Evolutionary conservation across 2,888 invertebrate species (phyloP), one percentile per base, ranked within the genome.

Genomic region (Andrena minutula): DNA sequence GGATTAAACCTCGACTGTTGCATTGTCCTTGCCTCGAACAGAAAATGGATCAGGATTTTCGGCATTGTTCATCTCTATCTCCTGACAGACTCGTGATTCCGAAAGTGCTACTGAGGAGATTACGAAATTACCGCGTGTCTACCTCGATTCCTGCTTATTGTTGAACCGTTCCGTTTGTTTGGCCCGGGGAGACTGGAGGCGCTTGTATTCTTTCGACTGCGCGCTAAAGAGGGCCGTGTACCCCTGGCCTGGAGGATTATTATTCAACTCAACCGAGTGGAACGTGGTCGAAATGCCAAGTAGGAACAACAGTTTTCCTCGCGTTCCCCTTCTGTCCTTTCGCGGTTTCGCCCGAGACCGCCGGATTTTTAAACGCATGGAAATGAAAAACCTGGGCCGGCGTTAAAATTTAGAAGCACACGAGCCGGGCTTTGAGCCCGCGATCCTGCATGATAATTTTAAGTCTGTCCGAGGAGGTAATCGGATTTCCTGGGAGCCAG

Each of bases 11-110:
- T 20, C 51, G 32, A 68, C 60, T 64, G 65, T 56, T 56, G 49
- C 65, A 76, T 82, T 81, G 72, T 75, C 53, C n/a, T 2, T 23
- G 32, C 12, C 26, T 30, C 72, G 63, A 64, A 68, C 56, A 28
- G 81, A 81, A 75, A 75, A 72, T 64, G 66, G 81, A 72, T 68
- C 63, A 63, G 63, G 66, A 80, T 74, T 80, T 80, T 82, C 74
- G 66, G 60, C 51, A 70, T 80, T 79, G 69, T 64, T 49, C 56
- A 0, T 4, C 35, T 6, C 8, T 3, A 28, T n/a, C 20, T 68
- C 26, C 49, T 35, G 10, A 16, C 61, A 20, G 53, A 12, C 49
- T n/a, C 58, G 47, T 28, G 56, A 60, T 60, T 49, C n/a, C 47
- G 32, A 32, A 41, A 60, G 20, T 5, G 74, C 56, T 66, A 2